phyloP scores from a whole-genome alignment of 2,888 invertebrate species.

The Crematogaster levior region DNA sequence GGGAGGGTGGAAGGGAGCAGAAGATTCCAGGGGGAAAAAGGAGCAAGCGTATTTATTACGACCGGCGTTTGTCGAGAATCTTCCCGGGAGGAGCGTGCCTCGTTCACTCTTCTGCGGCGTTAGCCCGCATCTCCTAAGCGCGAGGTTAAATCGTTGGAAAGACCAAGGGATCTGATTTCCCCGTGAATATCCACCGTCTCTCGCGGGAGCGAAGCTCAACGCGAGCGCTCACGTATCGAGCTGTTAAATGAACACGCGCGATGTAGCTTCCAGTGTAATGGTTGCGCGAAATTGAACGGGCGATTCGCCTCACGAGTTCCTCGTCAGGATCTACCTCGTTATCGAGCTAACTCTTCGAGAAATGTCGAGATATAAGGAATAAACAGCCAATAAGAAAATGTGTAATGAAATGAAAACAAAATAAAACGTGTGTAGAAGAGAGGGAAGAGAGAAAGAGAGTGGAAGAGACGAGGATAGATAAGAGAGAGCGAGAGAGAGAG shows the following conservation, averaged over 20 bases:
- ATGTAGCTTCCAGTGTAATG: constrained; percentile 16
- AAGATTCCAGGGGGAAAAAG: constrained; percentile 55
- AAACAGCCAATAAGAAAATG: not conserved
- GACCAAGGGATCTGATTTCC: not conserved
- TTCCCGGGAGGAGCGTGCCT: not conserved
- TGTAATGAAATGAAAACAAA: not conserved
- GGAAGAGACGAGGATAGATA: too few relatives aligned
- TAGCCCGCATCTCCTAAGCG: not conserved
- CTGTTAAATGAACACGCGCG: constrained; percentile 31
- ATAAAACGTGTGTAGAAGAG: not conserved
- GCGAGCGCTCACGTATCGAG: not conserved
- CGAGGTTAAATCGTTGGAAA: not conserved
- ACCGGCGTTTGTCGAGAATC: constrained; percentile 7
- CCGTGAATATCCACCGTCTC: not conserved
- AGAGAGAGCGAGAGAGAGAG: too few relatives aligned
- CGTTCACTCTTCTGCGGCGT: constrained; percentile 6
- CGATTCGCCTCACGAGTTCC: not conserved
- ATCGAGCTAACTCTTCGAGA: not conserved
- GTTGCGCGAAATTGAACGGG: constrained; percentile 7
- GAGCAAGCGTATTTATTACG: constrained; percentile 51
- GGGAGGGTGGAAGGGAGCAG: not conserved
- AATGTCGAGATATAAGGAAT: not conserved
- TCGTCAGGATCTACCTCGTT: not conserved
- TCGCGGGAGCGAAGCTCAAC: constrained; percentile 7
- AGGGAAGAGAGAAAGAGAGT: too few relatives aligned